phyloP scores from a whole-genome alignment of 92 coral and sea anemone genomes.

The Nematostella vectensis region DNA sequence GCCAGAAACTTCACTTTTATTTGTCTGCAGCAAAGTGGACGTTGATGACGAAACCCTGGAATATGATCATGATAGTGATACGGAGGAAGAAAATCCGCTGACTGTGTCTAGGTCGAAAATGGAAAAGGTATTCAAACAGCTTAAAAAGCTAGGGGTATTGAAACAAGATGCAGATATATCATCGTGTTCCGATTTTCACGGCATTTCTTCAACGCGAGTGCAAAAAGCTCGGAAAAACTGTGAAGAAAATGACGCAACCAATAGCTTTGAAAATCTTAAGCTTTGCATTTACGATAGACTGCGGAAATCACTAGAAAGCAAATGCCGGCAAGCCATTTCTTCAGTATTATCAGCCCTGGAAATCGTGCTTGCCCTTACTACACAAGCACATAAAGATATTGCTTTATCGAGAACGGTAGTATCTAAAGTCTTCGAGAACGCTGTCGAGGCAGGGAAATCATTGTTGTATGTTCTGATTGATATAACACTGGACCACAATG shows the following conservation, averaged over 20 bases:
- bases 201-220: conserved; percentile 43
- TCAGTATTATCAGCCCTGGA: conserved; percentile 24
- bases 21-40: conserved; percentile 51
- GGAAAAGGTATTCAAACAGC: conserved; percentile 32
- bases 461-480: conserved; percentile 9
- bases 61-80: conserved; percentile 27
- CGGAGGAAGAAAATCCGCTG: conserved; percentile 4
- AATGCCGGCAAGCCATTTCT: conserved; percentile 22
- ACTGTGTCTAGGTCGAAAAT: conserved; percentile 20
- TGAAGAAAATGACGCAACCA: conserved; percentile 13
- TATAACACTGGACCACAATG: conserved; percentile 3
- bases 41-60: background rate
- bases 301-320: conserved; percentile 22
- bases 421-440: conserved; percentile 20
- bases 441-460: conserved; percentile 20
- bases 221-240: background rate
- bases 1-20: conserved; percentile 41
- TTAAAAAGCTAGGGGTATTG: conserved; percentile 9
- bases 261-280: conserved; percentile 29
- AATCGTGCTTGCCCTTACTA: conserved; percentile 10
- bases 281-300: conserved; percentile 19
- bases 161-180: conserved; percentile 7
- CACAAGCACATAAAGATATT: conserved; percentile 11
- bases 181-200: conserved; percentile 31
- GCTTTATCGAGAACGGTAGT: conserved; percentile 10